phyloP scores from a whole-genome alignment of 2,888 invertebrate genomes.

The Patella ulyssiponensis region DNA sequence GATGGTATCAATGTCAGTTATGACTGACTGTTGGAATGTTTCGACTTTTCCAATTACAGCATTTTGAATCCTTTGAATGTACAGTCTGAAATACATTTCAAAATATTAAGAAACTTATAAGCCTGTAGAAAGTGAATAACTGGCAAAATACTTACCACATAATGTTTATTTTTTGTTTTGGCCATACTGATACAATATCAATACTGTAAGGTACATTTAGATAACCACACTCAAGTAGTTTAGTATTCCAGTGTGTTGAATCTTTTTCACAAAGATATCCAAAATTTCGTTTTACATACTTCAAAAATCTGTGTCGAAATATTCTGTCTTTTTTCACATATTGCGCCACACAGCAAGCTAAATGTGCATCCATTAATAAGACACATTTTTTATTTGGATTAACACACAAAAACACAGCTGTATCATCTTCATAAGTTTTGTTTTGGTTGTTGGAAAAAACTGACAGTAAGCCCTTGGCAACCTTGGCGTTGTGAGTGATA shows the following conservation, averaged over 20 bases:
- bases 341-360: conserved; percentile 48
- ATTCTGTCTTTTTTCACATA: conserved; percentile 40
- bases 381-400: conserved; percentile 25
- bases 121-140: too few species aligned
- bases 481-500: not conserved
- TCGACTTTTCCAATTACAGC: too few species aligned
- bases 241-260: conserved; percentile 11
- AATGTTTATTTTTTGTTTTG: conserved; percentile 49
- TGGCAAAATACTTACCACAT: conserved; percentile 40
- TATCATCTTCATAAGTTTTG: not conserved
- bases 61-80: too few species aligned
- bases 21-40: too few species aligned
- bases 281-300: conserved; percentile 33
- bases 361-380: conserved; percentile 45
- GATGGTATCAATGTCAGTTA: too few species aligned
- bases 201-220: conserved; percentile 42
- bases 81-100: too few species aligned
- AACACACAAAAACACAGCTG: conserved; percentile 6
- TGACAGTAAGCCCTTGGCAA: not conserved
- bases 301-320: conserved; percentile 51
- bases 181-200: conserved; percentile 47
- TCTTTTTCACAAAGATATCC: conserved; percentile 26
- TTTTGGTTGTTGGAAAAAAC: not conserved
- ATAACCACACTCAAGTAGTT: conserved; percentile 16
- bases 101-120: too few species aligned